phyloP scores from a whole-genome alignment of 2,888 invertebrate genomes.

The Nemurella pictetii region DNA sequence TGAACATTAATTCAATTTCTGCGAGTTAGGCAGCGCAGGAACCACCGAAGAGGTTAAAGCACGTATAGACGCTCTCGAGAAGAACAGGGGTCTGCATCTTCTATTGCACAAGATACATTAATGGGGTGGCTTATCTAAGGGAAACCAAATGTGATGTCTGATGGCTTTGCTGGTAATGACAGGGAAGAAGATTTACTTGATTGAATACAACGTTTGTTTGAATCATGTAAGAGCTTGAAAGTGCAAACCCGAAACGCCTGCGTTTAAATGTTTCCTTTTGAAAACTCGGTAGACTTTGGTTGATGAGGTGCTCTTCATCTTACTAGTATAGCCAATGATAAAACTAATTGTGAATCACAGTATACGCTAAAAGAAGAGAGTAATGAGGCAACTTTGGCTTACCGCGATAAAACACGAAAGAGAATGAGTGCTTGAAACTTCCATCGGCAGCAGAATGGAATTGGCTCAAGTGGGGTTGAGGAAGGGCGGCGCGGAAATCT shows the following conservation, averaged over 20 bases:
- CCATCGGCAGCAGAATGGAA: not conserved
- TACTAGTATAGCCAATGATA: not conserved
- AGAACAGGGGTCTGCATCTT: slow-evolving; percentile 13
- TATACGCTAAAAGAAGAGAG: not conserved
- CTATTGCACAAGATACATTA: not conserved
- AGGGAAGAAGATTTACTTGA: not conserved
- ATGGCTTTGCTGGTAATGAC: not conserved
- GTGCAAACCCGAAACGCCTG: not conserved
- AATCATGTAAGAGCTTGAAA: not conserved
- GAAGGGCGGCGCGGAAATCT: not conserved
- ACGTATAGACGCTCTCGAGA: not conserved
- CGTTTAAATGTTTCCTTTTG: not conserved
- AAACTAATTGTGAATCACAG: not conserved
- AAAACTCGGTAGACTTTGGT: not conserved
- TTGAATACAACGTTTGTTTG: not conserved
- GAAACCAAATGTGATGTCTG: not conserved
- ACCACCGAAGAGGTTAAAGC: slow-evolving; percentile 5
- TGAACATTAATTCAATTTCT: slow-evolving; percentile 31
- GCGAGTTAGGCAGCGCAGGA: slow-evolving; percentile 4
- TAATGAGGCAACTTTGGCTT: not conserved
- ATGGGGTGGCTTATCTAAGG: not conserved
- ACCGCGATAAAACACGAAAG: not conserved
- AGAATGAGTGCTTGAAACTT: not conserved
- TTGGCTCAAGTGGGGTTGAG: not conserved
- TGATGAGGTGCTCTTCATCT: not conserved